A percentile compares a stretch with the other conserved stretches of the same genome.
Conservation (phyloP, 2,113 vertebrate species). For the Mustelus asterias region DNA sequence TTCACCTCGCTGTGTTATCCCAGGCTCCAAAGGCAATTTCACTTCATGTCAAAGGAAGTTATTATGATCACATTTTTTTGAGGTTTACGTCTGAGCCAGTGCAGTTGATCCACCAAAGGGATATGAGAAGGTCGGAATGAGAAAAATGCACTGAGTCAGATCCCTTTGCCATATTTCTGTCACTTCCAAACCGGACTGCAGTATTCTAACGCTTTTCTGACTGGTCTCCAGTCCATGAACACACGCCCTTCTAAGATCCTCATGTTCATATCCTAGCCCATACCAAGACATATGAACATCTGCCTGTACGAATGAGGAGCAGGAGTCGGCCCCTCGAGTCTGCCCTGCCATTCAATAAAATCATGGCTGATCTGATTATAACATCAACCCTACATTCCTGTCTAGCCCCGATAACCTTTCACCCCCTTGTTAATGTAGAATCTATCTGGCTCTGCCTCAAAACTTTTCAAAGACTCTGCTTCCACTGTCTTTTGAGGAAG, state of each 20-base stretch:
- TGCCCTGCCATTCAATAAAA: too few species aligned
- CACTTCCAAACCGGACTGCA: background rate
- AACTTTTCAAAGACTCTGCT: too few species aligned
- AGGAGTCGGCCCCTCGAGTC: too few species aligned
- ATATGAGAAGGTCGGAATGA: background rate
- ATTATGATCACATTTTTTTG: background rate
- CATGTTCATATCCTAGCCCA: background rate
- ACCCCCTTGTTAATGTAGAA: too few species aligned
- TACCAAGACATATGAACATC: background rate
- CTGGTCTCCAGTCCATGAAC: background rate
- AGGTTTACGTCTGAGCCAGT: background rate
- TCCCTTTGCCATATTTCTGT: background rate
- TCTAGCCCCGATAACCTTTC: too few species aligned
- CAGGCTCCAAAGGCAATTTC: background rate
- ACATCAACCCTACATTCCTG: too few species aligned
- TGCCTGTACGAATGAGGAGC: too few species aligned
- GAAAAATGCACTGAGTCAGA: background rate
- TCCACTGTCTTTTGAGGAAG: too few species aligned
- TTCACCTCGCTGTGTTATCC: background rate
- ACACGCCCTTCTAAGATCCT: background rate
- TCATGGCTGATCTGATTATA: too few species aligned
- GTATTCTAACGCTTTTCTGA: background rate
- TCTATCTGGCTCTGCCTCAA: too few species aligned
- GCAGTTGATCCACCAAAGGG: background rate
- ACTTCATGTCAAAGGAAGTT: background rate